These are phyloP conservation scores for Heliothis peltigera DNA, from an alignment of 2,888 invertebrate species.

Conservation along the genomic window DNA sequence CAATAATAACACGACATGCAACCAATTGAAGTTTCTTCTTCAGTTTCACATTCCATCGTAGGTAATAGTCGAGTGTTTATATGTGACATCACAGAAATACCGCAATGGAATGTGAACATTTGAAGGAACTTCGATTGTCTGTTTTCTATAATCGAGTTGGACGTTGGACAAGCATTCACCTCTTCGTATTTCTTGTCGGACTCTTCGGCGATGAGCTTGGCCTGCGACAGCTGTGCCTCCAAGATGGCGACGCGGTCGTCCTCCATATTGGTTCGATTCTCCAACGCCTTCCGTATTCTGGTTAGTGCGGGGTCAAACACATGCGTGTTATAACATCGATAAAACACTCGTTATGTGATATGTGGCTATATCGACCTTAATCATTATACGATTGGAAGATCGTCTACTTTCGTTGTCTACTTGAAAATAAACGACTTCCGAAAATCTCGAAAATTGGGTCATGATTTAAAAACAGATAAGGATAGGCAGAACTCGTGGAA, in stretches of 20 bases:
- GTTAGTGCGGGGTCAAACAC: conserved; percentile 89
- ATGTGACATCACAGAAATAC: conserved; percentile 29
- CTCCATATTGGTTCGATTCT: conserved; percentile 99
- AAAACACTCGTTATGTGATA: conserved; percentile 64
- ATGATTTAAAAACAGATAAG: conserved; percentile 52
- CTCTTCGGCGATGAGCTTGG: conserved; percentile 99
- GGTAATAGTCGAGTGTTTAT: conserved; percentile 6
- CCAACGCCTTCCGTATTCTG: conserved; percentile 99
- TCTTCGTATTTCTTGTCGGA: conserved; percentile 99
- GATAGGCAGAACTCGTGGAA: conserved; percentile 54
- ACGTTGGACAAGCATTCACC: conserved; percentile 91
- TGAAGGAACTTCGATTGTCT: conserved; percentile 44
- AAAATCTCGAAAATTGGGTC: conserved; percentile 31
- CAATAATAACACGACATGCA: conserved; percentile 52
- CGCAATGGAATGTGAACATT: conserved; percentile 41
- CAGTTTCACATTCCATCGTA: conserved; percentile 52
- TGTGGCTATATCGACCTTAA: conserved; percentile 58
- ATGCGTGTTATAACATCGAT: conserved; percentile 89
- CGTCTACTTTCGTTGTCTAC: conserved; percentile 45
- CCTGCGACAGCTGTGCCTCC: conserved; percentile 99
- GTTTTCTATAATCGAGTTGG: conserved; percentile 40
- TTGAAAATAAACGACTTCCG: conserved; percentile 54
- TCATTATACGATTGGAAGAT: conserved; percentile 44
- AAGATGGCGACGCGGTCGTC: conserved; percentile 99
- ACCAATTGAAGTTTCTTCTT: conserved; percentile 51